Evolutionary conservation across 2,113 vertebrate species (phyloP).

Genomic region (Urocolius indicus): DNA sequence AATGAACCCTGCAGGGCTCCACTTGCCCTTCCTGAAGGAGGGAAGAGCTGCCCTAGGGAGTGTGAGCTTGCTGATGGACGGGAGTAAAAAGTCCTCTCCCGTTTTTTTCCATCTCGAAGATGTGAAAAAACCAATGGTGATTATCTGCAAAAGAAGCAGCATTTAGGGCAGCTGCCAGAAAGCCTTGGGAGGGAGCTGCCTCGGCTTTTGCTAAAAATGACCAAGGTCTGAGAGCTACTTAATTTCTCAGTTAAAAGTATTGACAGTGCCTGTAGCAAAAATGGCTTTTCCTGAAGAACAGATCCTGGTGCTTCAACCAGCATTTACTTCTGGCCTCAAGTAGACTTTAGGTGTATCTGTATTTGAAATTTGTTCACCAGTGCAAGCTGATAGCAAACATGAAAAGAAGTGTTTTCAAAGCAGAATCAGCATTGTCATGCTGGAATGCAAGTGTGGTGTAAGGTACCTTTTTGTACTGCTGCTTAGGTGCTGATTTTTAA

Average conservation of each 20-base stretch:
- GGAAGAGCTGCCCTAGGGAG: background rate
- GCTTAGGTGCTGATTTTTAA: background rate
- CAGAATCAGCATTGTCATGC: background rate
- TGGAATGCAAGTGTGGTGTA: background rate
- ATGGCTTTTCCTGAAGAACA: background rate
- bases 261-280: background rate
- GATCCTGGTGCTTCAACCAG: background rate
- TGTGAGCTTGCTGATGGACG: rapidly evolving
- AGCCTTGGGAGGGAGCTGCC: background rate
- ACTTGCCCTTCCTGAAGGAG: background rate
- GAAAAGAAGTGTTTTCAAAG: background rate
- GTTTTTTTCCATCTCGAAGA: background rate
- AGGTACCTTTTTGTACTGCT: background rate
- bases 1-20: background rate
- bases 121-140: background rate
- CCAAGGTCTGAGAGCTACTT: background rate
- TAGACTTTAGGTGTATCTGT: background rate
- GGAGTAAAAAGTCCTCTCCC: background rate
- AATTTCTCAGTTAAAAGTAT: background rate
- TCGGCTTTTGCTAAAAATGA: background rate
- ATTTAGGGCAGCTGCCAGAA: background rate
- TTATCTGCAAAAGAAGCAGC: background rate
- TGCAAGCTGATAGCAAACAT: background rate
- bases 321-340: background rate
- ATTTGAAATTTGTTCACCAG: background rate